These are phyloP conservation scores for Otus sunia DNA, from an alignment of 2,113 vertebrate genomes.

Conservation along the genomic window DNA sequence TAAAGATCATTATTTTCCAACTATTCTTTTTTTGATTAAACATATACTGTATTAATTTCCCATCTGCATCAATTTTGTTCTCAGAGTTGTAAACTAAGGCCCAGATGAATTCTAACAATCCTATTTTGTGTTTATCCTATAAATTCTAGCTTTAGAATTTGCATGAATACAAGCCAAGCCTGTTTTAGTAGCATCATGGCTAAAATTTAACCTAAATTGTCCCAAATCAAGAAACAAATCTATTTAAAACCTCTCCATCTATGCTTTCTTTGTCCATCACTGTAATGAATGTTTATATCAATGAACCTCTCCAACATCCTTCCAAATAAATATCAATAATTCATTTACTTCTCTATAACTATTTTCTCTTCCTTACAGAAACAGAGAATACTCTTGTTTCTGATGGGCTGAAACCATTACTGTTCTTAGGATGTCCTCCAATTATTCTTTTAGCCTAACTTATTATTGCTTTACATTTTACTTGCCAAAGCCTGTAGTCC, in stretches of 20 bases:
- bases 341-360: neutral
- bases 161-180: neutral
- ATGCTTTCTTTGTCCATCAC: neutral
- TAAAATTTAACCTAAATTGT: neutral
- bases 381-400: neutral
- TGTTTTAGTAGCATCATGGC: neutral
- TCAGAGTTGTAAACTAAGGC: neutral
- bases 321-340: constrained; percentile 26
- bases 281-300: neutral
- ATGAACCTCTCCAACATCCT: neutral
- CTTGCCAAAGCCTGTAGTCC: neutral
- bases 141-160: neutral
- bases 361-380: constrained; percentile 10
- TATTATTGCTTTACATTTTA: neutral
- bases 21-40: neutral
- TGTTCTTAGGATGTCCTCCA: neutral
- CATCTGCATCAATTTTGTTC: neutral
- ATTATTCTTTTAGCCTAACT: neutral
- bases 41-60: neutral
- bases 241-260: neutral
- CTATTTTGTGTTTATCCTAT: neutral
- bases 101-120: neutral
- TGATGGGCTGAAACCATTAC: neutral
- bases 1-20: neutral
- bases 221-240: neutral